Conservation (phyloP, 2,797 vertebrate species). For the Chaetodon trifasciatus region DNA sequence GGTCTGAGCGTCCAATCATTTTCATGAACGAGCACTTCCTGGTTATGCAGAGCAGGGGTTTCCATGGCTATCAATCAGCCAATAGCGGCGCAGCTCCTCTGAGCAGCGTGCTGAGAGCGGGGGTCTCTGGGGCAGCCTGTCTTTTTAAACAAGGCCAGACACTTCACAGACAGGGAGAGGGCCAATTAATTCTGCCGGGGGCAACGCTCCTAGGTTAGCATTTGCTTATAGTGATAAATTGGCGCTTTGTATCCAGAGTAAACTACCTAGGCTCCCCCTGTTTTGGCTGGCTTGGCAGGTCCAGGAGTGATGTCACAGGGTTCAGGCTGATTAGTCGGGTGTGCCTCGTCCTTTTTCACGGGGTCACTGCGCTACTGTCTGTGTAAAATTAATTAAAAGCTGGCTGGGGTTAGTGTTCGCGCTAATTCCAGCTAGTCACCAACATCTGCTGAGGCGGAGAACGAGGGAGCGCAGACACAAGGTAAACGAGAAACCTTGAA, state of each 20-base stretch:
- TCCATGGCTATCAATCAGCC: constrained; percentile 84
- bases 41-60: constrained; percentile 77
- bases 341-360: constrained; percentile 78
- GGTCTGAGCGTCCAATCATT: constrained; percentile 49
- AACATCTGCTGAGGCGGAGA: constrained; percentile 65
- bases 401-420: constrained; percentile 71
- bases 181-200: constrained; percentile 87
- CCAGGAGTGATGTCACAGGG: constrained; percentile 81
- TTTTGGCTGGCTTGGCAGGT: constrained; percentile 74
- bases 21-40: constrained; percentile 73
- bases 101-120: constrained; percentile 70
- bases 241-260: constrained; percentile 83
- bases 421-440: constrained; percentile 67
- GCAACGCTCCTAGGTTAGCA: constrained; percentile 86
- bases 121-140: constrained; percentile 84
- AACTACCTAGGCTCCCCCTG: constrained; percentile 76
- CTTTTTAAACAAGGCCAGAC: constrained; percentile 87
- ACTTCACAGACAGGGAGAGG: constrained; percentile 87
- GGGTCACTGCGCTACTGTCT: constrained; percentile 79
- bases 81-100: constrained; percentile 71
- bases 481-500: constrained; percentile 21
- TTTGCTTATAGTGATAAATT: constrained; percentile 90
- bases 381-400: constrained; percentile 87
- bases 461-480: constrained; percentile 6
- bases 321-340: constrained; percentile 83